Base-by-base conservation (phyloP, 35 echinoderm and acorn worm genomes). In the Apostichopus parvimensis region DNA sequence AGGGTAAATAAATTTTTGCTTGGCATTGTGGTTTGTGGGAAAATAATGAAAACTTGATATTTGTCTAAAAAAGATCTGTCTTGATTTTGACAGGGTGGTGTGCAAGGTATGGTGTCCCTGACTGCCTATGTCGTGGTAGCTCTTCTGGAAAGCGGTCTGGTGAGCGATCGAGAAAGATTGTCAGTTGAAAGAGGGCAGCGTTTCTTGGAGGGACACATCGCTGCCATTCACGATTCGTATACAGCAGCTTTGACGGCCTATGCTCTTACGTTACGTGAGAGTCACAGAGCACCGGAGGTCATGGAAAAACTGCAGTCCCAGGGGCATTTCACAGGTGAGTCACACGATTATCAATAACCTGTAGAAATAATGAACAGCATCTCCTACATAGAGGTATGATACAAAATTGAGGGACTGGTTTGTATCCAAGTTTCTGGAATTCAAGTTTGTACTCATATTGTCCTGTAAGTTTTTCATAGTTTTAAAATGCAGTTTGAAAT, bases 121-220 rank as follows among this genome's bases (percentile, higher is more conserved):
- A 98, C 96, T 18, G 96, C 94, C 70, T 98, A 99, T 92, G 97
- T 99, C 3, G 70, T 96, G 9, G 93, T 99, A 28, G 93, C 97
- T 53, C 93, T 99, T 17, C 80, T 94, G 80, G 95, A 99, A 62
- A 79, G 93, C 45, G 97, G 97, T 9, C 53, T 99, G 23, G 78
- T 94, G 61, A 83, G 87, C 26, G 89, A 86, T n/a, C 87, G 90
- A 53, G 97, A 99, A 71, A 58, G 76, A 21, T 56, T 57, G 15
- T 90, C 97, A 52, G 83, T 98, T 34, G 83, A 90, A 8, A 90
- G 58, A 54, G 96, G 92, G 17, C 94, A 98, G 87, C 88, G 91
- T n/a, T 98, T 98, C 93, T 83, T 98, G n/a, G 96, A 95, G 79
- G 91, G 87, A 53, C 94, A 98, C 92, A 90, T 95, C 5, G 77